Evolutionary conservation across 2,888 invertebrate genomes (phyloP).

Genomic region (Muschampia plurimacula): DNA sequence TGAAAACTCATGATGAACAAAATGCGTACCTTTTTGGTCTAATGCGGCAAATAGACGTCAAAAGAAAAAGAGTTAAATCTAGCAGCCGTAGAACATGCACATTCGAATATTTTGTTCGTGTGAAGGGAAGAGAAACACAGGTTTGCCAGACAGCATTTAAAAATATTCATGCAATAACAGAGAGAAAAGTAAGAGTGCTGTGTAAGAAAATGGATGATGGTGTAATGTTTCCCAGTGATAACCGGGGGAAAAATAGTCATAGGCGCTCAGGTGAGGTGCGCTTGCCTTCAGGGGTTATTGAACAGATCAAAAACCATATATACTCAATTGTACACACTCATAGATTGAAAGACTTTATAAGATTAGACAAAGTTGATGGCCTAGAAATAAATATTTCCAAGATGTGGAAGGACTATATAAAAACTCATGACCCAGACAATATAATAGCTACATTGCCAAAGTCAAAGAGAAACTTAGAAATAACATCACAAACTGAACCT

Average conservation of each 20-base stretch:
- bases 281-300: conserved; percentile 77
- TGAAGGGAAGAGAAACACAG: conserved; percentile 84
- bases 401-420: conserved; percentile 86
- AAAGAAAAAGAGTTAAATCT: conserved; percentile 83
- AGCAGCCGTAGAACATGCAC: conserved; percentile 84
- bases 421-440: conserved; percentile 82
- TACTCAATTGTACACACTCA: conserved; percentile 83
- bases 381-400: conserved; percentile 85
- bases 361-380: conserved; percentile 83
- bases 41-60: conserved; percentile 85
- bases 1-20: conserved; percentile 86
- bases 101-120: conserved; percentile 84
- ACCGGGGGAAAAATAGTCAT: conserved; percentile 83
- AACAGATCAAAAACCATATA: conserved; percentile 84
- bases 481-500: conserved; percentile 57
- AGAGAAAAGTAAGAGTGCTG: conserved; percentile 83
- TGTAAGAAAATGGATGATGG: conserved; percentile 87
- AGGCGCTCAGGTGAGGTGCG: conserved; percentile 81
- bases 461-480: conserved; percentile 73
- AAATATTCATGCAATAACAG: conserved; percentile 85
- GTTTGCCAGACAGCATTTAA: conserved; percentile 86
- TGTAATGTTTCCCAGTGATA: conserved; percentile 85
- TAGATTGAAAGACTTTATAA: conserved; percentile 80
- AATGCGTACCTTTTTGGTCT: conserved; percentile 86
- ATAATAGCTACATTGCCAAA: conserved; percentile 79